Evolutionary conservation across 2,888 invertebrate genomes (phyloP).

Genomic region (Lasioglossum lativentre): DNA sequence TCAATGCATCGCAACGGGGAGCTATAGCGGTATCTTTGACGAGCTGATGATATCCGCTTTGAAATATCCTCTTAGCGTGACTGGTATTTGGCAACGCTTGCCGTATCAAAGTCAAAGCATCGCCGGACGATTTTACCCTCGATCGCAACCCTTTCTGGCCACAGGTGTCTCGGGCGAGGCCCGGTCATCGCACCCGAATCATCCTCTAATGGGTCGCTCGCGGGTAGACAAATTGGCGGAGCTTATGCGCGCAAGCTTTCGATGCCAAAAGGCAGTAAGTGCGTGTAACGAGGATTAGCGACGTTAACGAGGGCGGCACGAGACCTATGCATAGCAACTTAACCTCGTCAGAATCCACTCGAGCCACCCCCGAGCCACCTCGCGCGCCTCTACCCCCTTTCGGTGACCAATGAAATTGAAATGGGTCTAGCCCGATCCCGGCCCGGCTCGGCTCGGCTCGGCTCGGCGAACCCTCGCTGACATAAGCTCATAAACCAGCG

Average conservation of each 20-base stretch:
- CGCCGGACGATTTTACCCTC: neutral
- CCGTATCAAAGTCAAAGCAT: constrained; percentile 1
- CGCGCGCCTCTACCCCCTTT: constrained; percentile 17
- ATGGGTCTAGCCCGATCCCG: constrained; percentile 76
- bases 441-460: constrained; percentile 16
- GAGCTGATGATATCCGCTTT: neutral
- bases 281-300: constrained; percentile 56
- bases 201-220: constrained; percentile 12
- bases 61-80: neutral
- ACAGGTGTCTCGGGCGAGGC: neutral
- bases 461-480: constrained; percentile 57
- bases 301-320: constrained; percentile 57
- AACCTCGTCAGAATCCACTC: constrained; percentile 83
- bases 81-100: neutral
- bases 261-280: constrained; percentile 13
- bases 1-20: neutral
- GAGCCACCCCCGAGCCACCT: constrained; percentile 68
- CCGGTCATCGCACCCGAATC: constrained; percentile 35
- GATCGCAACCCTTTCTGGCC: constrained; percentile 20
- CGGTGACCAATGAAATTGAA: constrained; percentile 80
- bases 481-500: constrained; percentile 84
- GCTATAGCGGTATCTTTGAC: neutral
- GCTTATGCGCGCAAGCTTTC: constrained; percentile 46
- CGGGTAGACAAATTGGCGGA: constrained; percentile 34
- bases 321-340: constrained; percentile 82